A percentile compares a stretch with the other conserved stretches of the same genome.
phyloP scores from a whole-genome alignment of 2,113 vertebrate species.

The pig (Sus scrofa) region T2T-Sscrofa CM000812.6:178137501-178138000 shows the following conservation, averaged over 20 bases:
- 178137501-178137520: no score
- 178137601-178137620: neutral
- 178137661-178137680: neutral
- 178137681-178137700: neutral
- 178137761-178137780: neutral
- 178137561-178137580: neutral
- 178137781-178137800: neutral
- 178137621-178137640: neutral
- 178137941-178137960: neutral
- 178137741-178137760: neutral
- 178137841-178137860: neutral
- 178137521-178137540: neutral
- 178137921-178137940: neutral
- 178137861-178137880: neutral
- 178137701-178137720: neutral
- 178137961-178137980: neutral
- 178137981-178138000: neutral
- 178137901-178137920: neutral
- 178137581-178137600: neutral
- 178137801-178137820: neutral
- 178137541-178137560: neutral
- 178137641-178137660: neutral
- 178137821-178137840: neutral
- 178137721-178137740: neutral
- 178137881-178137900: neutral